Evolutionary conservation across 2,797 vertebrate species (phyloP).

Genomic region (Lutra lutra): DNA sequence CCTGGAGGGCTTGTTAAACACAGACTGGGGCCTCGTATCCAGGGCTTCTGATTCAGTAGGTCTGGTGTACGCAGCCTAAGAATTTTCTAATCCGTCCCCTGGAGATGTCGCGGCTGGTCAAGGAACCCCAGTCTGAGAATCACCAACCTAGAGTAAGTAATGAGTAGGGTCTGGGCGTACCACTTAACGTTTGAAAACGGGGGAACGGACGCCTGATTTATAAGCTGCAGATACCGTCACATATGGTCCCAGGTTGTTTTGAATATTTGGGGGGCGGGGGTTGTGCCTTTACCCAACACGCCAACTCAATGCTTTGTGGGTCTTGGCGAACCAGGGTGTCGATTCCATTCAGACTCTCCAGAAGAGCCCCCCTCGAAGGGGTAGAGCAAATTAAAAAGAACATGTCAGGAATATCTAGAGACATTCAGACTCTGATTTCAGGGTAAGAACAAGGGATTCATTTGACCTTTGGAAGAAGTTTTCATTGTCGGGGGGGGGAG

Average conservation of each 20-base stretch:
- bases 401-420: not conserved
- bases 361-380: not conserved
- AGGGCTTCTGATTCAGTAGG: not conserved
- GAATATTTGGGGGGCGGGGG: too few relatives aligned
- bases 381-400: not conserved
- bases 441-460: not conserved
- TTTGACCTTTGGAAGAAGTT: not conserved
- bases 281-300: not conserved
- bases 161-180: not conserved
- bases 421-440: not conserved
- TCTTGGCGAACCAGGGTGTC: not conserved
- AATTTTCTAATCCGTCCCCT: not conserved
- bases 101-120: not conserved
- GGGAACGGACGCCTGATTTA: not conserved
- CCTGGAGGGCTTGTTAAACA: not conserved
- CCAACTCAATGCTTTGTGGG: not conserved
- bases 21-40: not conserved
- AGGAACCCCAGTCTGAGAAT: not conserved
- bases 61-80: not conserved
- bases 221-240: not conserved
- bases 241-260: not conserved
- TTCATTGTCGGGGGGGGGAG: not conserved
- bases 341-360: not conserved
- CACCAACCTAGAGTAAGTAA: not conserved
- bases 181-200: not conserved